These are phyloP conservation scores for Halichondria panicea DNA, from an alignment of 37 sponge, comb jelly and placozoan genomes.

Conservation along the genomic window DNA sequence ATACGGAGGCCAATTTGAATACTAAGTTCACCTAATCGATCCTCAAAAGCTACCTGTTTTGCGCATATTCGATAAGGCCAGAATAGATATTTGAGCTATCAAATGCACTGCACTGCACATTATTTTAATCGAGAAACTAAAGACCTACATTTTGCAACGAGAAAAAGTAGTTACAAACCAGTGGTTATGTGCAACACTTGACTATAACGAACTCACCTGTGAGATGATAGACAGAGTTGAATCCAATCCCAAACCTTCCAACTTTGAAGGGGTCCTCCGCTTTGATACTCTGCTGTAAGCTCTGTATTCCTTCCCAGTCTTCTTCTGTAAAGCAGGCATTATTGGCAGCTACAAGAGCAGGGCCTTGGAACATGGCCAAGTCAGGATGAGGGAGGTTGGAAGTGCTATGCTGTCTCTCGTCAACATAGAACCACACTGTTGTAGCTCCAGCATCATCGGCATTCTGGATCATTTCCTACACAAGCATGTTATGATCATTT, in stretches of 20 bases:
- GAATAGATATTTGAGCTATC: too few species aligned
- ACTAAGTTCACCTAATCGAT: too few species aligned
- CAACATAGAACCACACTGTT: slow-evolving; percentile 61
- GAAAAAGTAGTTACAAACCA: too few species aligned
- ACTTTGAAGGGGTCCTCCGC: slow-evolving; percentile 70
- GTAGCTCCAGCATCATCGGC: slow-evolving; percentile 86
- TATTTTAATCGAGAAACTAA: too few species aligned
- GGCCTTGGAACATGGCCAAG: slow-evolving; percentile 68
- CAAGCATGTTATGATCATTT: not conserved
- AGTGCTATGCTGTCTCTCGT: slow-evolving; percentile 48
- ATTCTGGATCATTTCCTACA: slow-evolving; percentile 79
- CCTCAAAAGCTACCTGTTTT: too few species aligned
- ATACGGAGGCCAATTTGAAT: too few species aligned
- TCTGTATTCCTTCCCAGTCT: slow-evolving; percentile 76
- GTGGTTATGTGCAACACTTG: too few species aligned
- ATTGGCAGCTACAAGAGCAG: slow-evolving; percentile 72
- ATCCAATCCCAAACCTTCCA: slow-evolving; percentile 85
- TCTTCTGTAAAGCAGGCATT: slow-evolving; percentile 65
- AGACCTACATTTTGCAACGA: too few species aligned
- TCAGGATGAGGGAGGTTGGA: slow-evolving; percentile 34
- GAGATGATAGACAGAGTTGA: slow-evolving; percentile 81
- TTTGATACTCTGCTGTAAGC: slow-evolving; percentile 66
- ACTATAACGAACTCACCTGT: slow-evolving; percentile 85
- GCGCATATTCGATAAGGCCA: too few species aligned
- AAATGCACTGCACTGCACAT: too few species aligned